phyloP scores from a whole-genome alignment of 2,888 invertebrate genomes.

The Papilio protenor region DNA sequence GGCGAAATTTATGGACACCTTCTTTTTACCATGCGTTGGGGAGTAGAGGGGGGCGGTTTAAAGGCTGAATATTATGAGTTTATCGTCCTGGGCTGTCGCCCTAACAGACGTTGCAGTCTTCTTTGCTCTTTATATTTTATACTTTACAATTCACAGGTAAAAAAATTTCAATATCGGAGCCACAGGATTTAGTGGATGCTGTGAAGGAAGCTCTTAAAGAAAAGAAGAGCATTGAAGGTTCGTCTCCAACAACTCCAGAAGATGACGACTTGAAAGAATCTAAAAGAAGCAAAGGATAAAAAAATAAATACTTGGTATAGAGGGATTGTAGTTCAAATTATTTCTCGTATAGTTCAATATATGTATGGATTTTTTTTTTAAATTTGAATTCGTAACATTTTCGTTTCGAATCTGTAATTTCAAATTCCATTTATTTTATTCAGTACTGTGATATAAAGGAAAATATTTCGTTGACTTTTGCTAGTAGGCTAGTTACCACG shows the following conservation, averaged over 20 bases:
- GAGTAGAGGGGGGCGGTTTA: no score
- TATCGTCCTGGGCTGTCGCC: no score
- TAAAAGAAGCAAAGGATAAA: conserved; percentile 75
- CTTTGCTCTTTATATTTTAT: background rate
- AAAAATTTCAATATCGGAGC: conserved; percentile 85
- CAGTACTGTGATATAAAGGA: conserved; percentile 41
- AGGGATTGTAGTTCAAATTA: conserved; percentile 35
- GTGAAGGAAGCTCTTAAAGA: conserved; percentile 85
- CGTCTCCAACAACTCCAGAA: conserved; percentile 55
- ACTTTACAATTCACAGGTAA: conserved; percentile 77
- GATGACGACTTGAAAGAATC: conserved; percentile 72
- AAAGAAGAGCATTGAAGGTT: conserved; percentile 69
- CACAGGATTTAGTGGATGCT: conserved; percentile 84
- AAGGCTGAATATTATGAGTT: no score
- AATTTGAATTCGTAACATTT: conserved; percentile 11
- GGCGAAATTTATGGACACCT: no score
- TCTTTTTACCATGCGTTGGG: no score
- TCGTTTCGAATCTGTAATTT: conserved; percentile 21
- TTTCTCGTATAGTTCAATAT: conserved; percentile 1
- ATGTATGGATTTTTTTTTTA: conserved; percentile 33
- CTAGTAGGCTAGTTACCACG: conserved; percentile 36
- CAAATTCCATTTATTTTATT: conserved; percentile 38
- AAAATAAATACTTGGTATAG: conserved; percentile 28
- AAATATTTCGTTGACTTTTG: conserved; percentile 25
- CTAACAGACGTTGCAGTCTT: background rate